Base-by-base conservation (phyloP, 1,140 invertebrate species). In the Drosophila takahashii region DNA sequence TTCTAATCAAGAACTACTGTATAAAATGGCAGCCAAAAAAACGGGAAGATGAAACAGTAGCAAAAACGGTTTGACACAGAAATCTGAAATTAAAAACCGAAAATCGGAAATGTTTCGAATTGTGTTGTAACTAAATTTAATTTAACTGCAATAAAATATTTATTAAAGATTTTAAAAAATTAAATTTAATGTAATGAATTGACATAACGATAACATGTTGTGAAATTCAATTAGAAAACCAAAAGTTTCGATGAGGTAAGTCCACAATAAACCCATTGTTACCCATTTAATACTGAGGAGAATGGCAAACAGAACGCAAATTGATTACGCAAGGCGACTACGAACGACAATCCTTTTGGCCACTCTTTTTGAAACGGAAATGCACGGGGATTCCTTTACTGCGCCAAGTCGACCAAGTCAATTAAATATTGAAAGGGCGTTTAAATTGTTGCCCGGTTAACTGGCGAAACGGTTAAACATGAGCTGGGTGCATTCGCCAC, bases 401-500 rank as follows among this genome's bases (percentile, higher is more conserved):
- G n/a, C 32, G 16, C 34, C 34, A 36, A 36, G 16, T 11, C 29
- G 22, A 54, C 53, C 48, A 42, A 81, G 65, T 79, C 79, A 79
- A 89, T 87, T 83, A 89, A 78, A 79, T 89, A 89, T 87, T 87
- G 71, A 79, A 72, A 60, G 41, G 57, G 44, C 74, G 47, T 81
- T 58, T 74, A 66, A 87, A 87, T 75, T 79, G 71, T 65, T 64
- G 69, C 57, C 52, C 60, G 61, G 60, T 78, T 69, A 85, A 73
- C 60, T 39, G 36, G 53, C 34, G 15, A 77, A 51, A 52, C 9
- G 37, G 34, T 64, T 65, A 39, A 65, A 36, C 64, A 36, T 18
- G 36, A 42, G 47, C 29, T 42, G 36, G 44, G 7, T 52, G 59
- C 64, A 51, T 32, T 53, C 50, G 32, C 37, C 44, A 34, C 53